Evolutionary conservation across 2,113 vertebrate genomes (phyloP).

Genomic region (Arizona elegans): DNA sequence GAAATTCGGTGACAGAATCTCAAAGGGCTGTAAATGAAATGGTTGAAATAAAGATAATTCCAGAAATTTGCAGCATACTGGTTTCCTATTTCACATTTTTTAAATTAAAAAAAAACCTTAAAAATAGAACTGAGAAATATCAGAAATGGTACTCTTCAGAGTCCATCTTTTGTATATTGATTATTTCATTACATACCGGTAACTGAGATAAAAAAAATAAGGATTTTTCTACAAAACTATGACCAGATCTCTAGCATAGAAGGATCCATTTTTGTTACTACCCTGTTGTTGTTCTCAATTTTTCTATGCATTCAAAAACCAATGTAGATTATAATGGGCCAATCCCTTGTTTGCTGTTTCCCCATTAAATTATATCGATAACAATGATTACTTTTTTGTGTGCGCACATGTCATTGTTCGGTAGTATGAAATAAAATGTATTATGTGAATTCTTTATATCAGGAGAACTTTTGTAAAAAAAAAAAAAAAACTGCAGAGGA

Average conservation of each 20-base stretch:
- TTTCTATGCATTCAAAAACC: conserved; percentile 59
- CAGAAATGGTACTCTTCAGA: too few species aligned
- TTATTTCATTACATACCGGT: conserved; percentile 38
- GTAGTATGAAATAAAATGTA: conserved; percentile 30
- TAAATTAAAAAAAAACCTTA: too few species aligned
- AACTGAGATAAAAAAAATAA: conserved; percentile 46
- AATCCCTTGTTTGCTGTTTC: conserved; percentile 60
- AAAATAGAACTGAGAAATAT: too few species aligned
- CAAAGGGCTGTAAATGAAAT: too few species aligned
- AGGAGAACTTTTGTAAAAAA: conserved; percentile 31
- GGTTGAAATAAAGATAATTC: too few species aligned
- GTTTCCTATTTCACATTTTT: too few species aligned
- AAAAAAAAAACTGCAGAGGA: not conserved
- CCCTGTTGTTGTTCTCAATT: conserved; percentile 48
- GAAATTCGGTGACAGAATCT: too few species aligned
- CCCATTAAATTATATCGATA: conserved; percentile 58
- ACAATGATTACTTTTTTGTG: conserved; percentile 37
- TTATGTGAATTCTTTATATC: conserved; percentile 50
- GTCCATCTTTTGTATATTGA: conserved; percentile 4
- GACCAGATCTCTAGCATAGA: conserved; percentile 17
- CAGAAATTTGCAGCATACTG: too few species aligned
- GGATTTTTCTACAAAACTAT: conserved; percentile 39
- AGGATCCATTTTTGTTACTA: conserved; percentile 56
- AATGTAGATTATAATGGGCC: conserved; percentile 50
- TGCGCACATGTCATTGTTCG: not conserved